Base-by-base conservation (phyloP, 2,888 invertebrate genomes). In the Dendrolimus pini region DNA sequence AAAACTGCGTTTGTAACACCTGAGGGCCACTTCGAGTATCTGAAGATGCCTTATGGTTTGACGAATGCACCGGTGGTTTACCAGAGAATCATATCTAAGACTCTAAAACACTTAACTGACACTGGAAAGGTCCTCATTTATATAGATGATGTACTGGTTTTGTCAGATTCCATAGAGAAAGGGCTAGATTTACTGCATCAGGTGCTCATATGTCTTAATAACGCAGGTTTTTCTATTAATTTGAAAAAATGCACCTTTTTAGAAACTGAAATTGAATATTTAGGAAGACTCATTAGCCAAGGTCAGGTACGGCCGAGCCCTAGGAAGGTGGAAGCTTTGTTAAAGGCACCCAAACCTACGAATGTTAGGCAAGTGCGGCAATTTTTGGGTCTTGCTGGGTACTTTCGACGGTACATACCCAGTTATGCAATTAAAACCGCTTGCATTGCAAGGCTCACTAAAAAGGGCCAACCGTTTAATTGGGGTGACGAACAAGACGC, bases 221-320 rank as follows among this genome's bases (percentile, higher is more conserved):
- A 54, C 0, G 60, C 69, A 0, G 68, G 71, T 1, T 70, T 69
- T 60, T 71, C 69, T 0, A 58, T 69, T 3, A 69, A 69, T 53
- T 7, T 67, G 0, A 52, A 56, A 10, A 70, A 66, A 2, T 60
- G 64, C 9, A 54, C 55, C 0, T 66, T 66, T 18, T 12, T 66
- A 1, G 41, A 54, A 0, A 66, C 64, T 0, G 58, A 67, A n/a
- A 56, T 70, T 0, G 70, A 71, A 42, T 73, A 71, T 54, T 52
- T 71, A 1, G 69, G 70, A 7, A 60, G 62, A 1, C 30, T 59
- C 0, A 64, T 70, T 7, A 54, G 59, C 41, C 56, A 64, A 2
- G 68, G 66, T 64, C 66, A 68, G 62, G 67, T 70, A 7, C 53
- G 62, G 47, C 69, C 71, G 61, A 68, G 67, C 53, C 54, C 60